phyloP scores from a whole-genome alignment of 2,113 vertebrate species.

The Brevimyrus niger region DNA sequence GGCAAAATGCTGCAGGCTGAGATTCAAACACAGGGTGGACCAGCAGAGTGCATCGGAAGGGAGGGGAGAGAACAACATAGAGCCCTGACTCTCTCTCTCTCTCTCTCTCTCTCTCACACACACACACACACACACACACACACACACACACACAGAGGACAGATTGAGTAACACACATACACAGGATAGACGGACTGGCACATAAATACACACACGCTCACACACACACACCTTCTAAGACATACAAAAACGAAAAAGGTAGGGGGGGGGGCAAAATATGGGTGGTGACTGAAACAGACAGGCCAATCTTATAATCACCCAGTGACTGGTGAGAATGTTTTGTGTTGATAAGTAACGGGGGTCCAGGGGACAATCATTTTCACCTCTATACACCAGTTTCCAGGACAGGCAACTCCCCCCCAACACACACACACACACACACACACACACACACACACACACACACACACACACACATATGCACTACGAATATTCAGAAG shows the following conservation, averaged over 20 bases:
- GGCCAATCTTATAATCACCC: not conserved
- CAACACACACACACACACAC: constrained; percentile 13
- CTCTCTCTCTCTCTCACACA: not conserved
- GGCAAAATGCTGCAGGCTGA: not conserved
- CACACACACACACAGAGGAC: too few relatives aligned
- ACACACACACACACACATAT: not conserved
- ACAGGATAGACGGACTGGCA: too few relatives aligned
- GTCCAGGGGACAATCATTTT: not conserved
- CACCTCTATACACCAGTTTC: not conserved
- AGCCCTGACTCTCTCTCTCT: not conserved
- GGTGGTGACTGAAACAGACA: not conserved
- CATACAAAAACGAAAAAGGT: not conserved
- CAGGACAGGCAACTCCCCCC: not conserved
- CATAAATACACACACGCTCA: too few relatives aligned
- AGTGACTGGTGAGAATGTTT: not conserved
- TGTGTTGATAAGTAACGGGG: not conserved
- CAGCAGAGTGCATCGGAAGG: not conserved
- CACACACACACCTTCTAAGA: not conserved
- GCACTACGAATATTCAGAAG: not conserved
- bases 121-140: not conserved
- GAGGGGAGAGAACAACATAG: not conserved
- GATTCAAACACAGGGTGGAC: not conserved
- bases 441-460: constrained; percentile 19
- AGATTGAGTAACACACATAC: too few relatives aligned
- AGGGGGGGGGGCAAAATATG: not conserved